Conservation (phyloP, 1,140 invertebrate genomes). For the Drosophila jambulina region DNA sequence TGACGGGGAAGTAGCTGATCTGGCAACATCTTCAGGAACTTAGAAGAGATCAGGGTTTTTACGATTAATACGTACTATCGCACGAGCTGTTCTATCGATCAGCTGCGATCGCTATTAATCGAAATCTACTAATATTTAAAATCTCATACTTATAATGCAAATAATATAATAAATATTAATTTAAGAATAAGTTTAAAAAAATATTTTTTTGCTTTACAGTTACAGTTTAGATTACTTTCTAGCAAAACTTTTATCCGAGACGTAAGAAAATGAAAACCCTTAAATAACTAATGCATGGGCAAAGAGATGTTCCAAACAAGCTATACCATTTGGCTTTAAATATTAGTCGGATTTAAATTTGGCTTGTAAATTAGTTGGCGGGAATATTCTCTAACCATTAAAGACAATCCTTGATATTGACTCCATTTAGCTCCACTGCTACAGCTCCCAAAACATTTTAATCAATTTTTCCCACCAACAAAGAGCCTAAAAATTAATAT, state of each 20-base stretch:
- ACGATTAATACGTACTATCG: slow-evolving; percentile 8
- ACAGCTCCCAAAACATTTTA: neutral
- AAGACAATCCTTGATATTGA: no score
- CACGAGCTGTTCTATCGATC: neutral
- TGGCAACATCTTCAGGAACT: slow-evolving; percentile 3
- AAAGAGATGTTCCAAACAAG: no score
- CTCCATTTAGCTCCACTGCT: neutral
- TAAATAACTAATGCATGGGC: slow-evolving; percentile 36
- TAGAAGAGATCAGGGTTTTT: no score
- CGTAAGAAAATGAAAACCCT: slow-evolving; percentile 40
- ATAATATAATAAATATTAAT: no score
- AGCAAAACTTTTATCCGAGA: slow-evolving; percentile 65
- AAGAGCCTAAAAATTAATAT: neutral
- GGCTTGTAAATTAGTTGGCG: neutral
- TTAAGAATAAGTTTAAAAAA: neutral
- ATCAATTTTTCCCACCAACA: no score
- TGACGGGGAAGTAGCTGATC: slow-evolving; percentile 8
- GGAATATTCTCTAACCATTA: neutral
- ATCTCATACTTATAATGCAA: no score
- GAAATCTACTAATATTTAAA: no score
- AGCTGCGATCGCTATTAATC: neutral
- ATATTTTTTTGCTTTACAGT: no score
- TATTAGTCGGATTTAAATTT: slow-evolving; percentile 1
- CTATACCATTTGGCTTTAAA: slow-evolving; percentile 1
- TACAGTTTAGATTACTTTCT: slow-evolving; percentile 81